Conservation (phyloP, 2,888 invertebrate species). For the Cosmopolites sordidus region DNA sequence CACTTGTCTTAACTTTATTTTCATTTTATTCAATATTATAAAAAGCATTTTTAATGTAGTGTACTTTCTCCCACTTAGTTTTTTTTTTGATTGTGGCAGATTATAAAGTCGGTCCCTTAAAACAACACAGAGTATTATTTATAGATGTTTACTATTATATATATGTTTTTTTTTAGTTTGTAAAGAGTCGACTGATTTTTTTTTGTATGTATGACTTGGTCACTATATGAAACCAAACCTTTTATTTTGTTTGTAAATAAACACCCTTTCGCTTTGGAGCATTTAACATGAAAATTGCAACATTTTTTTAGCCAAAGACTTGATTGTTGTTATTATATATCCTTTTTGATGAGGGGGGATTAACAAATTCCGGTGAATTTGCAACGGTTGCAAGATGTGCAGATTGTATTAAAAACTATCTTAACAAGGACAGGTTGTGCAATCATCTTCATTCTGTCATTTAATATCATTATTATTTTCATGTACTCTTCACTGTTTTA, state of each 20-base stretch:
- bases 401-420: too few species aligned
- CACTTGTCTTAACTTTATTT: slow-evolving; percentile 20
- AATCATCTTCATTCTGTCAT: not conserved
- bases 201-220: slow-evolving; percentile 11
- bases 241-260: slow-evolving; percentile 17
- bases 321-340: slow-evolving; percentile 5
- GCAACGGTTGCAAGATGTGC: too few species aligned
- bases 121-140: slow-evolving; percentile 23
- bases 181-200: slow-evolving; percentile 21
- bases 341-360: too few species aligned
- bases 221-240: slow-evolving; percentile 9
- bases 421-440: not conserved
- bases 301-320: slow-evolving; percentile 18
- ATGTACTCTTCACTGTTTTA: not conserved
- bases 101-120: slow-evolving; percentile 18
- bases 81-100: slow-evolving; percentile 17
- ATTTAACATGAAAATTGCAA: slow-evolving; percentile 12
- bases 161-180: slow-evolving; percentile 14
- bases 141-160: not conserved
- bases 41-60: slow-evolving; percentile 22
- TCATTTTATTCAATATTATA: slow-evolving; percentile 22
- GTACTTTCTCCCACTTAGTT: slow-evolving; percentile 12
- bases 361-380: too few species aligned
- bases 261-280: slow-evolving; percentile 4
- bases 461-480: not conserved